Percentiles rank a stretch among this genome's conserved stretches.
These are phyloP conservation scores for Agrochola circellaris DNA, from an alignment of 2,888 invertebrate genomes.

Conservation along the genomic window DNA sequence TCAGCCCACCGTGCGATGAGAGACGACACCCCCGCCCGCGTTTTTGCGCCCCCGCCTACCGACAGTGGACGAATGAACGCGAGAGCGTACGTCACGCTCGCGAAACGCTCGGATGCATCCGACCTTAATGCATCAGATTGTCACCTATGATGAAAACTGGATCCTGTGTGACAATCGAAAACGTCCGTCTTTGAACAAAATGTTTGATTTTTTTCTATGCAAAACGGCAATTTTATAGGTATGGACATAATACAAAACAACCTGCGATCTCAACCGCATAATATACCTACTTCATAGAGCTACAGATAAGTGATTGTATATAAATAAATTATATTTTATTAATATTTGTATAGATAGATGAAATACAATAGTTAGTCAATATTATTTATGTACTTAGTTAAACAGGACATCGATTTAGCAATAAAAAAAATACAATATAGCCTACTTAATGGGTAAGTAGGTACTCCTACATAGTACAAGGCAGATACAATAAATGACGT, in stretches of 20 bases:
- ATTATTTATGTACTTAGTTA: not conserved
- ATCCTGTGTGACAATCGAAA: too few relatives aligned
- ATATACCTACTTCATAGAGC: not conserved
- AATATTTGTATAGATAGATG: not conserved
- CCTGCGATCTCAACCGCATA: not conserved
- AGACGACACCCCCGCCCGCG: too few relatives aligned
- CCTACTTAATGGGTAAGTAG: not conserved
- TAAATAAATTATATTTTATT: not conserved
- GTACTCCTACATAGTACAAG: not conserved
- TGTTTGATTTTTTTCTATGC: too few relatives aligned
- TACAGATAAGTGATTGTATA: not conserved
- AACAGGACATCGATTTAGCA: not conserved
- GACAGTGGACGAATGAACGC: too few relatives aligned
- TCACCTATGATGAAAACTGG: too few relatives aligned
- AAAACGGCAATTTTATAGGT: too few relatives aligned
- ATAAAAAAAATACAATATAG: not conserved
- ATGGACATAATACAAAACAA: conserved; percentile 2
- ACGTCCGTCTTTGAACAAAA: too few relatives aligned
- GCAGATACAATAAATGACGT: not conserved
- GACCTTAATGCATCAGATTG: too few relatives aligned
- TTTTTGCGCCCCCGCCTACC: too few relatives aligned
- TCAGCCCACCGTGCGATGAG: too few relatives aligned
- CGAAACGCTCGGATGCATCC: too few relatives aligned
- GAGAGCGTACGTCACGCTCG: too few relatives aligned
- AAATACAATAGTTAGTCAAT: not conserved